Base-by-base conservation (phyloP, 30 jellyfish, hydroid and myxozoan species). In the Aurelia aurita region DNA sequence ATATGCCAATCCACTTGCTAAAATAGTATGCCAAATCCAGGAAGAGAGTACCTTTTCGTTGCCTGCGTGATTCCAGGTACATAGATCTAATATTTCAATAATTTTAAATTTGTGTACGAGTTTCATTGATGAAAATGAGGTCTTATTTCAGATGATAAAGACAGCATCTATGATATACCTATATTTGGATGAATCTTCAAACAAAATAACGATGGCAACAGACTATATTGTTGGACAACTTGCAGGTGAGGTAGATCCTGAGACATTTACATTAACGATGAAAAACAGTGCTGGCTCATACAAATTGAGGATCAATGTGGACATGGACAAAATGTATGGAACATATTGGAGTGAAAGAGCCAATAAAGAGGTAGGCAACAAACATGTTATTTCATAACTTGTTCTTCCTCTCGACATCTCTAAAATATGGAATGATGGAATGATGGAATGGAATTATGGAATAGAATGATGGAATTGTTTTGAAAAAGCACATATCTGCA, bases 281-380 rank as follows among this genome's bases (percentile, higher is more conserved):
- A 77, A 51, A 25, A 77, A 77, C 43, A 79, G 65, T 43, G 89
- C 89, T 3, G 89, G 89, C 14, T 25, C 79, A 18, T 77, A 77
- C 47, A 58, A 39, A 29, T 32, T 77, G 25, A 57, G 70, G 23
- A 60, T 77, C 71, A 77, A 77, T 77, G 79, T 66, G 15, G 89
- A 77, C 34, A 77, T 77, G 89, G 80, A 77, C 51, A 77, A 77
- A 49, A 21, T 77, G 71, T 77, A 57, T 57, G 89, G 89, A 3
- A 77, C 64, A 61, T 77, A 77, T 77, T 77, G 76, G 79, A 77
- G 89, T 62, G 65, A 77, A 60, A 77, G 89, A 61, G 70, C 80
- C 5, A 77, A 77, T 43, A 77, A 77, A 60, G 89, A 77, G 89
- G 89, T 77, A 58, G 25, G 27, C 23, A 49, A 22, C 73, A 6